Base-by-base conservation (phyloP, 2,888 invertebrate species). In the Emmelina monodactyla region DNA sequence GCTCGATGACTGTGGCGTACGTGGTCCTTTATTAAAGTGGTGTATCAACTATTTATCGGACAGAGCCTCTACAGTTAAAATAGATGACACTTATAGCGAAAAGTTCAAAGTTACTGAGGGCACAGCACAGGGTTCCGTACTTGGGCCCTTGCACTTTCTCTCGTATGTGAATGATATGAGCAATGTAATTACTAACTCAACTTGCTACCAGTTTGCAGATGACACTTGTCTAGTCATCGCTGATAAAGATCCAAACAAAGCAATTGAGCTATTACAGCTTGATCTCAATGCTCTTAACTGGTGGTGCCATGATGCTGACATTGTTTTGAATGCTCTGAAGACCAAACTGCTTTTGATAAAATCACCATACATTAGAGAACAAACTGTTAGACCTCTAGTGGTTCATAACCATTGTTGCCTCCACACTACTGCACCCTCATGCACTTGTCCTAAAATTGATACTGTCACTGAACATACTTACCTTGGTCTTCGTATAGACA, bases 191-290 rank as follows among this genome's bases (percentile, higher is more conserved):
- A 16, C 32, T 15, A 13, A 35, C 9, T 37, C 37, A 15, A 25
- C 32, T 2, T 37, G 33, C 3, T 43, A 40, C 22, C 45, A 45
- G 28, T 44, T 39, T 19, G 42, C 45, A 15, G 45, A 44, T 29
- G 43, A 42, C 15, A 46, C 42, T 6, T 45, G 45, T n/a, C 6
- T 38, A 12, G 11, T 38, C 2, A 16, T 30, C 5, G 33, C 35
- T n/a, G 33, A 36, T 16, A 28, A n/a, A 9, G 37, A 39, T 14
- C n/a, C n/a, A n/a, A n/a, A n/a, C n/a, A n/a, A n/a, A n/a, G n/a
- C n/a, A n/a, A n/a, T n/a, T n/a, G n/a, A n/a, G n/a, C n/a, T n/a
- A n/a, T 30, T n/a, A 4, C 30, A 31, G 14, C 7, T 11, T 12
- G 40, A 43, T 14, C 30, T 39, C 2, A 16, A 43, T 31, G 11